Evolutionary conservation across 2,113 vertebrate genomes (phyloP), one percentile per base, ranked within the genome.

Genomic region (Chlorocebus sabaeus): DNA sequence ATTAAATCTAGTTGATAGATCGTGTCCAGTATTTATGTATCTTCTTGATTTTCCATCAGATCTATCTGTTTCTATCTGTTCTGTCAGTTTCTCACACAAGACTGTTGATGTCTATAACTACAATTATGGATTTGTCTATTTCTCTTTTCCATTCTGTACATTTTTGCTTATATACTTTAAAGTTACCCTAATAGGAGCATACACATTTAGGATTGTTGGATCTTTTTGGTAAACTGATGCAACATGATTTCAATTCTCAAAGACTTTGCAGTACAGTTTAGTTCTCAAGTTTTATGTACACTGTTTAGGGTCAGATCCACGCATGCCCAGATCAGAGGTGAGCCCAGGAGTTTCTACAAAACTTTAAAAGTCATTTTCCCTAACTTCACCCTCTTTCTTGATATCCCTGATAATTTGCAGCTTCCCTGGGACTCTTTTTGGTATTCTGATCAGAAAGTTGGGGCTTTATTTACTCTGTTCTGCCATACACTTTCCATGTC

Each of bases 201-300:
- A 85, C 61, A 85, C 4, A 70, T 52, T 73, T 86, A 64, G 35
- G 55, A 90, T 8, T 45, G 11, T 76, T 64, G 45, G 20, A 30
- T 55, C 38, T 72, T 86, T 64, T 90, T 64, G 78, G 80, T 43
- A 79, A 93, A 85, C 4, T 79, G 52, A 50, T 16, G 27, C 6
- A 79, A 84, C 4, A 22, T 45, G 83, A 89, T 92, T 95, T 92
- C 13, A 83, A 17, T 78, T 96, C 89, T 79, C 43, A 73, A 89
- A 93, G 61, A 92, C 70, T 78, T 48, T 72, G 25, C 43, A 48
- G 30, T 22, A 38, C 14, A 72, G 22, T 17, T 61, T 30, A 85
- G 52, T 80, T 79, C 70, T 78, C 52, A 72, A 89, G 52, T 40
- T 75, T 35, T 89, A 11, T 32, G 4, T 78, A 50, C 72, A 61